Percentiles rank a stretch among this genome's conserved stretches.
Conservation (phyloP, 2,113 vertebrate species). For the Varanus komodoensis region DNA sequence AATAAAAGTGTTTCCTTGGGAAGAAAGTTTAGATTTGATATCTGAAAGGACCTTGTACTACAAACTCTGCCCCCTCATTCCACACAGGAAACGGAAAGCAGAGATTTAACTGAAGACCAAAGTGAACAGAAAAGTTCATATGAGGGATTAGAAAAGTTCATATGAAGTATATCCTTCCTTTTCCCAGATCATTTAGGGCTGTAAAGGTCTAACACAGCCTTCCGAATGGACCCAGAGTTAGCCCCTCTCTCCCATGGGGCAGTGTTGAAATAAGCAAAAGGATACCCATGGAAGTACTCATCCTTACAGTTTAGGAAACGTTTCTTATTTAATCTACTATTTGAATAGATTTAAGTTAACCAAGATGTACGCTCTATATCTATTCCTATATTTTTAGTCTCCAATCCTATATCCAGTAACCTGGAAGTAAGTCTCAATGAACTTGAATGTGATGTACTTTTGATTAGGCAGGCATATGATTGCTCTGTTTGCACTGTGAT, state of each 20-base stretch:
- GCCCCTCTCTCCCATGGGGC: background rate
- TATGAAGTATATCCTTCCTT: background rate
- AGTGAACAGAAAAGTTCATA: background rate
- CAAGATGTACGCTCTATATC: background rate
- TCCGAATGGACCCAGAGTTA: background rate
- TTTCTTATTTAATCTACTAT: background rate
- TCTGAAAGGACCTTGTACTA: background rate
- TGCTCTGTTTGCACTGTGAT: background rate
- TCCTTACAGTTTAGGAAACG: background rate
- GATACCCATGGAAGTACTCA: background rate
- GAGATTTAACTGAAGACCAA: background rate
- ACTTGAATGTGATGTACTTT: slow-evolving; percentile 2
- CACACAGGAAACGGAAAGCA: background rate
- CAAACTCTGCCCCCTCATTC: background rate
- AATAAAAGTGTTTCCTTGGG: background rate
- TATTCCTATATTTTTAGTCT: background rate
- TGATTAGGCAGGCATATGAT: too few species aligned
- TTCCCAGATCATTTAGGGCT: background rate
- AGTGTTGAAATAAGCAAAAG: background rate
- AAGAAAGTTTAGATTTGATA: too few species aligned
- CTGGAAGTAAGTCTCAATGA: background rate
- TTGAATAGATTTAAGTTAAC: background rate
- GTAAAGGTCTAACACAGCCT: background rate
- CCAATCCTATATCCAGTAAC: background rate
- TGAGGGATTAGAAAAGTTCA: too few species aligned